Percentiles rank a stretch among this genome's conserved stretches.
phyloP scores from a whole-genome alignment of 2,888 invertebrate species.

The Drosophila anceps region DNA sequence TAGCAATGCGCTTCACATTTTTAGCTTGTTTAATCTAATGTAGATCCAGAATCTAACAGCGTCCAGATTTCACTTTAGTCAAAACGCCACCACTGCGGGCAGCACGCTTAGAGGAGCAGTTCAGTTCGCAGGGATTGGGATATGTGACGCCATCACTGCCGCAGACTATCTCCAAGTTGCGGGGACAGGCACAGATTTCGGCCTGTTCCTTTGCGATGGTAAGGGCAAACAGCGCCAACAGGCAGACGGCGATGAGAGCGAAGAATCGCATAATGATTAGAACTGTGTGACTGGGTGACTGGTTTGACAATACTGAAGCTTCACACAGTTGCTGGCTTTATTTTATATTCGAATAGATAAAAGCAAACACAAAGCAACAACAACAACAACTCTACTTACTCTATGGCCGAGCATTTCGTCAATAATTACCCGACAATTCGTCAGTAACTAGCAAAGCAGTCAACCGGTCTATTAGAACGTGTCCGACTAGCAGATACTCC shows the following conservation, averaged over 20 bases:
- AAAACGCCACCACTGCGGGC: neutral
- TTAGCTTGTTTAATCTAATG: neutral
- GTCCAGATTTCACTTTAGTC: neutral
- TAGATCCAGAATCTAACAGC: neutral
- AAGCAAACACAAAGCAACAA: neutral
- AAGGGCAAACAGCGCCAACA: slow-evolving; percentile 55
- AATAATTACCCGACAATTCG: neutral
- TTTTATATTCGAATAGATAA: slow-evolving; percentile 2
- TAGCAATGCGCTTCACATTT: neutral
- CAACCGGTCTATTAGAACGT: neutral
- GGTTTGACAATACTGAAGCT: slow-evolving; percentile 9
- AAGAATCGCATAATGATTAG: slow-evolving; percentile 59
- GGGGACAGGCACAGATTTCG: slow-evolving; percentile 37
- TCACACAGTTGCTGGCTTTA: neutral
- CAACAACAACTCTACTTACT: neutral
- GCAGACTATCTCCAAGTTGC: slow-evolving; percentile 37
- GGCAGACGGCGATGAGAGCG: slow-evolving; percentile 54
- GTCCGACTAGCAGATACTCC: neutral
- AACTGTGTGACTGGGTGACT: slow-evolving; percentile 25
- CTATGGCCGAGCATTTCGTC: neutral
- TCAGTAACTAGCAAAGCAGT: neutral
- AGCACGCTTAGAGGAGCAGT: slow-evolving; percentile 53
- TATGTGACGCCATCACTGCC: slow-evolving; percentile 59
- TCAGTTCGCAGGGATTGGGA: slow-evolving; percentile 70
- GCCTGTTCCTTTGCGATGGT: slow-evolving; percentile 11